Evolutionary conservation across 2,797 vertebrate genomes (phyloP).

Genomic region (Carapus acus): DNA sequence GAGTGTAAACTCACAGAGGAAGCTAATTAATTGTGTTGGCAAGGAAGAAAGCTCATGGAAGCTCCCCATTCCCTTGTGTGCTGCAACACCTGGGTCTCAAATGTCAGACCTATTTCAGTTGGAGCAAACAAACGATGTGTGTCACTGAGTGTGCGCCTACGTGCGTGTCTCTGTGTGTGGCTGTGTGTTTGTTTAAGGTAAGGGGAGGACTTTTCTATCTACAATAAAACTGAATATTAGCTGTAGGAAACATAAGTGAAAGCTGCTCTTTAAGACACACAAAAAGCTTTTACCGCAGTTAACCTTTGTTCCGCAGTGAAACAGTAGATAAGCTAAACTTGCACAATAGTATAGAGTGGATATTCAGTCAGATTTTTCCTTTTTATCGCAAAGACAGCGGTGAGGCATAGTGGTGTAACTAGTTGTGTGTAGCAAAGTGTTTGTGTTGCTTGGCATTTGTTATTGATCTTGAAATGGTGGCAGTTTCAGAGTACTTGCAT

Average conservation of each 20-base stretch:
- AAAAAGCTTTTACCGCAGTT: background rate
- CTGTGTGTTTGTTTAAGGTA: conserved; percentile 5
- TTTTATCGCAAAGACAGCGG: no score
- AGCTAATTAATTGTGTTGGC: conserved; percentile 43
- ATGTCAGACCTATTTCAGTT: conserved; percentile 54
- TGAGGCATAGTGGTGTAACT: no score
- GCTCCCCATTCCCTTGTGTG: conserved; percentile 18
- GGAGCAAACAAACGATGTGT: conserved; percentile 45
- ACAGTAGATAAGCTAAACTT: no score
- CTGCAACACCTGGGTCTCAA: conserved; percentile 51
- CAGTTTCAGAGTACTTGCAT: no score
- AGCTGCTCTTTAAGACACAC: background rate
- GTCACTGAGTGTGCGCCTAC: no score
- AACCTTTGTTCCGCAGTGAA: background rate
- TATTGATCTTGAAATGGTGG: no score
- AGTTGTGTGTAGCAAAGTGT: no score
- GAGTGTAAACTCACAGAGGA: conserved; percentile 28
- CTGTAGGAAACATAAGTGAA: background rate
- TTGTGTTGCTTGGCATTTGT: no score
- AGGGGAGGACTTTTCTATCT: conserved; percentile 2
- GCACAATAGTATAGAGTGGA: no score
- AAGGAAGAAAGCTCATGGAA: conserved; percentile 16
- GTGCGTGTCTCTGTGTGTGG: no score
- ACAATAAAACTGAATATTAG: conserved; percentile 1
- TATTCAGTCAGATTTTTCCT: no score